Percentiles rank a stretch among this genome's conserved stretches.
Evolutionary conservation across 2,113 vertebrate genomes (phyloP).

Genomic region (Mesoclemmys tuberculata): DNA sequence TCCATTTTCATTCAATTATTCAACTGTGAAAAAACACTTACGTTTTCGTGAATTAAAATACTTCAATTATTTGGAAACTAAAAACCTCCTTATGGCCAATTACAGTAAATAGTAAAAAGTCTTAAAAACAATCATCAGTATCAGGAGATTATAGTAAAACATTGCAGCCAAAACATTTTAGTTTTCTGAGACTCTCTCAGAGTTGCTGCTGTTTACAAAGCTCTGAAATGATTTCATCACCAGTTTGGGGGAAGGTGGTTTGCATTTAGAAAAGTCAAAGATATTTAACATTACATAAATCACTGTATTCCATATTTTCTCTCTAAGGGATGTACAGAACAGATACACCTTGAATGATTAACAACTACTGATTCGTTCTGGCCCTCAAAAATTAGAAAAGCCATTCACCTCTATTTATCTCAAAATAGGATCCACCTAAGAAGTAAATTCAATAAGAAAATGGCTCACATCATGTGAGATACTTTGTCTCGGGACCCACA

Average conservation of each 20-base stretch:
- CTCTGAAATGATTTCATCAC: background rate
- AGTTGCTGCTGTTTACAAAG: background rate
- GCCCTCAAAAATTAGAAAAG: background rate
- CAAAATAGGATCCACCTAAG: background rate
- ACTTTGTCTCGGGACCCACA: background rate
- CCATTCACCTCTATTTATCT: background rate
- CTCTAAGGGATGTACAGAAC: background rate
- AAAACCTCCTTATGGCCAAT: background rate
- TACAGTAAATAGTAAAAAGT: background rate
- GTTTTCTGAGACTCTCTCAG: background rate
- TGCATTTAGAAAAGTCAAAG: background rate
- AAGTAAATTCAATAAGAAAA: background rate
- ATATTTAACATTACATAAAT: background rate
- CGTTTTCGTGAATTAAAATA: conserved; percentile 31
- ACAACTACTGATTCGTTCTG: background rate
- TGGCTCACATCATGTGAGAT: background rate
- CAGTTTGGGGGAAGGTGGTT: background rate
- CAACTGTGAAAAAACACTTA: background rate
- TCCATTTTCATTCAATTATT: conserved; percentile 28
- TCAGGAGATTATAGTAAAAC: background rate
- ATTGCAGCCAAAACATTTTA: background rate
- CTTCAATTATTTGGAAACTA: conserved; percentile 1
- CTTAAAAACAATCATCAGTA: background rate
- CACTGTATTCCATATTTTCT: background rate
- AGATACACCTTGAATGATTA: background rate